Evolutionary conservation across 2,888 invertebrate genomes (phyloP).

Genomic region (Pasiphila rectangulata): DNA sequence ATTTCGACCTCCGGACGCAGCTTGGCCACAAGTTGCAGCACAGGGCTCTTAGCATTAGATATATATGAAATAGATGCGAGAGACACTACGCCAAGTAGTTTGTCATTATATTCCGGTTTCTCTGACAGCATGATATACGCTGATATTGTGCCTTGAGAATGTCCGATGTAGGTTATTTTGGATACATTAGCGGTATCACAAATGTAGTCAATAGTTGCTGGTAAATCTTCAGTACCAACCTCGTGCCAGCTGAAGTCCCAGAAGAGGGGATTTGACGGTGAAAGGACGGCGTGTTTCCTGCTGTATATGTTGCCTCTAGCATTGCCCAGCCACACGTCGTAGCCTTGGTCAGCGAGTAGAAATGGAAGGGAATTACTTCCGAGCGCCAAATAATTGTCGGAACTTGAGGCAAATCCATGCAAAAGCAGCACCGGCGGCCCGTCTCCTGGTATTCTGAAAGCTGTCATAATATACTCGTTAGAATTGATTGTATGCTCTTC

Average conservation of each 20-base stretch:
- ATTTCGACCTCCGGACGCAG: background rate
- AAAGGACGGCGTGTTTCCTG: background rate
- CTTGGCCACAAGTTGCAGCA: background rate
- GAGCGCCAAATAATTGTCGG: background rate
- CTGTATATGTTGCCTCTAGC: background rate
- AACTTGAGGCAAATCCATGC: background rate
- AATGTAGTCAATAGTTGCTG: background rate
- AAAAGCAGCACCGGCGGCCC: background rate
- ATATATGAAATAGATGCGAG: background rate
- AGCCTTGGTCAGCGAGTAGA: background rate
- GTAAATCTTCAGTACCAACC: background rate
- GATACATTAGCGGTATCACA: background rate
- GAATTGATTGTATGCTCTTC: background rate
- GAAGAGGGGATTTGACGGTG: background rate
- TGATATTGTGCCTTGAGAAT: background rate
- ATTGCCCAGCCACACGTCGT: background rate
- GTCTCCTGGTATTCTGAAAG: background rate
- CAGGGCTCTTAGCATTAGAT: background rate
- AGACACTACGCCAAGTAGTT: background rate
- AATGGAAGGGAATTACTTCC: background rate
- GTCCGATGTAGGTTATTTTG: background rate
- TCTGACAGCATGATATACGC: background rate
- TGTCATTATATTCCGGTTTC: background rate
- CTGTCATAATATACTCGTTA: background rate
- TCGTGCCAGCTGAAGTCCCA: conserved; percentile 1